These are phyloP conservation scores for Phaethornis superciliosus DNA, from an alignment of 2,113 vertebrate species.

Conservation along the genomic window DNA sequence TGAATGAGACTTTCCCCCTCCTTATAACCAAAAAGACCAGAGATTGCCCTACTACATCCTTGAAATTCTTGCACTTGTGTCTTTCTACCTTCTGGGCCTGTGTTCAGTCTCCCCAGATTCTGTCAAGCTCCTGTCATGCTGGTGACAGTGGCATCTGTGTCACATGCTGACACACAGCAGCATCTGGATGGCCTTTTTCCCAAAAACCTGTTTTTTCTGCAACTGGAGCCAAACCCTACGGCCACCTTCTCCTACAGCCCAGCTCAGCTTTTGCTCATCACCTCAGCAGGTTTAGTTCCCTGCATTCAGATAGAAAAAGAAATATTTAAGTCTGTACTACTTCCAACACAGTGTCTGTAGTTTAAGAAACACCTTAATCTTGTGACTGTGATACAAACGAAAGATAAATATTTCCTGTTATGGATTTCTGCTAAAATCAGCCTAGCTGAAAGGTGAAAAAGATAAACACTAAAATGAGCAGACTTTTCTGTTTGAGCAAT, in stretches of 20 bases:
- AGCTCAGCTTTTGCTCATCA: background rate
- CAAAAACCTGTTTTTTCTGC: fast-evolving
- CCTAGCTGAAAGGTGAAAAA: background rate
- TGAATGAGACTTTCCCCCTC: background rate
- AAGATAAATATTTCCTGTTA: background rate
- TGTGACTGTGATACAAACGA: background rate
- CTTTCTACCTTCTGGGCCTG: background rate
- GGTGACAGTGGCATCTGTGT: background rate
- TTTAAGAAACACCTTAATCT: background rate
- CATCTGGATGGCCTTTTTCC: background rate
- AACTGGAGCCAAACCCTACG: background rate
- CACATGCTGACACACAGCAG: background rate
- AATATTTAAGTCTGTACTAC: background rate
- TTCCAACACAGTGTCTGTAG: background rate
- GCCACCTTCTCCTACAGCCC: background rate
- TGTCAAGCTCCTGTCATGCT: background rate
- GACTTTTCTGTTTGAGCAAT: background rate
- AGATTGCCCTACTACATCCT: background rate
- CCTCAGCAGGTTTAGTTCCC: background rate
- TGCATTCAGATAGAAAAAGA: background rate
- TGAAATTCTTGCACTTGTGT: background rate
- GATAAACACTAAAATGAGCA: background rate
- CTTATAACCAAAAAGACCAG: background rate
- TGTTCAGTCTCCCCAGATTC: background rate
- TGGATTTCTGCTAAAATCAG: background rate